These are phyloP conservation scores for Podabrus alpinus DNA, from an alignment of 2,888 invertebrate species.

Conservation along the genomic window DNA sequence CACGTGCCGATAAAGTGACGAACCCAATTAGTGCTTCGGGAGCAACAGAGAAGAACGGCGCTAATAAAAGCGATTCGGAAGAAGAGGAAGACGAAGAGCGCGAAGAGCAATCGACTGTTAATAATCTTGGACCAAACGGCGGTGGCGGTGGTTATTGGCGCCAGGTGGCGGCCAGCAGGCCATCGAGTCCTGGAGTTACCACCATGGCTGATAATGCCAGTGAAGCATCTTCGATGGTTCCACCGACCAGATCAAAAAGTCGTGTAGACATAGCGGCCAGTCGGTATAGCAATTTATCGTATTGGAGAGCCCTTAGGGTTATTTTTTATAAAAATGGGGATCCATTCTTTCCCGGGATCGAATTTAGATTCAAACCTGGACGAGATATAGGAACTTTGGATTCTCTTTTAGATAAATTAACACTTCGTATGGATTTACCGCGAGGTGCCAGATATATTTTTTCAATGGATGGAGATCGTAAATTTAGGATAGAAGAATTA, in stretches of 20 bases:
- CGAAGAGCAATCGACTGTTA: slow-evolving; percentile 45
- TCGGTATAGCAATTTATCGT: slow-evolving; percentile 78
- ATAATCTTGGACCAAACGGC: slow-evolving; percentile 56
- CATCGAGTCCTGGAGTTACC: slow-evolving; percentile 55
- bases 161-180: slow-evolving; percentile 61
- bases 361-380: slow-evolving; percentile 86
- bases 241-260: slow-evolving; percentile 59
- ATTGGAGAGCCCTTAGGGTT: slow-evolving; percentile 85
- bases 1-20: slow-evolving; percentile 50
- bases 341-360: slow-evolving; percentile 87
- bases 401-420: slow-evolving; percentile 82
- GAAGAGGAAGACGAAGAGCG: slow-evolving; percentile 46
- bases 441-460: slow-evolving; percentile 90
- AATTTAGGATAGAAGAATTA: slow-evolving; percentile 81
- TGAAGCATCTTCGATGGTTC: slow-evolving; percentile 63
- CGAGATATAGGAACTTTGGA: slow-evolving; percentile 86
- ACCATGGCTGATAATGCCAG: slow-evolving; percentile 64
- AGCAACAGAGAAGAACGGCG: slow-evolving; percentile 35
- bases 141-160: slow-evolving; percentile 58
- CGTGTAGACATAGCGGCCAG: slow-evolving; percentile 60
- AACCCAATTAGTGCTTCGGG: slow-evolving; percentile 39
- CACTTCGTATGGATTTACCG: slow-evolving; percentile 84
- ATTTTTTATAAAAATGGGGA: slow-evolving; percentile 94
- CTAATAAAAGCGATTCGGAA: slow-evolving; percentile 45
- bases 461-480: slow-evolving; percentile 87